Base-by-base conservation (phyloP, 1,140 invertebrate species). In the Doryteuthis pealeii region DNA sequence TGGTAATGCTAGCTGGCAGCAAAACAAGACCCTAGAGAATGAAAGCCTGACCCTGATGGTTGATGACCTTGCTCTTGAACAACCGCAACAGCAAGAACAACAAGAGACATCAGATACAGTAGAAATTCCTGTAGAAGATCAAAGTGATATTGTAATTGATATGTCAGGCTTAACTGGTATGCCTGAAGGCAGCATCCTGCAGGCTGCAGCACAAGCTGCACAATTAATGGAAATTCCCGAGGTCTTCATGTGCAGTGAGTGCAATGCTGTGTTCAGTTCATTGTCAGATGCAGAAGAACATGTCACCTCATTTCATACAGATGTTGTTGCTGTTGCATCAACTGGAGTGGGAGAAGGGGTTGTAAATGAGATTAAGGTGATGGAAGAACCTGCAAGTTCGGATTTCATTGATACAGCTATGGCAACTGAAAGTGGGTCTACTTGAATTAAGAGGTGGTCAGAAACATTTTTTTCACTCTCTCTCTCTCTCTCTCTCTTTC, bases 241-340 rank as follows among this genome's bases (percentile, higher is more conserved):
- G 67, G 68, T 77, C n/a, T 78, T 68, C 70, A 74, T 75, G 12
- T 78, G 77, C 70, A 78, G 77, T 73, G 77, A 78, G 49, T 78
- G 77, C 68, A 74, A 65, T 43, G 72, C 74, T 31, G 71, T 74
- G 5, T 78, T 78, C 62, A 18, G 22, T 12, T 31, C 69, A 18
- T 74, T 71, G 28, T 49, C 62, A 40, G 72, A 76, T 33, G 77
- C 66, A 1, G 66, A 68, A 32, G 30, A 30, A 18, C 66, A 68
- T 33, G 22, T 68, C n/a, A 68, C 66, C 10, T 26, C 66, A 32
- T 68, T 22, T 31, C 66, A 32, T 68, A 33, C 18, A 8, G 66
- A 68, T 33, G 28, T 68, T 31, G 66, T 22, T 32, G 31, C 66
- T 28, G 18, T 33, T 8, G 66, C 18, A 18, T 18, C 66, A 32